Evolutionary conservation across 2,797 vertebrate species (phyloP).

Genomic region (Chanos chanos): DNA sequence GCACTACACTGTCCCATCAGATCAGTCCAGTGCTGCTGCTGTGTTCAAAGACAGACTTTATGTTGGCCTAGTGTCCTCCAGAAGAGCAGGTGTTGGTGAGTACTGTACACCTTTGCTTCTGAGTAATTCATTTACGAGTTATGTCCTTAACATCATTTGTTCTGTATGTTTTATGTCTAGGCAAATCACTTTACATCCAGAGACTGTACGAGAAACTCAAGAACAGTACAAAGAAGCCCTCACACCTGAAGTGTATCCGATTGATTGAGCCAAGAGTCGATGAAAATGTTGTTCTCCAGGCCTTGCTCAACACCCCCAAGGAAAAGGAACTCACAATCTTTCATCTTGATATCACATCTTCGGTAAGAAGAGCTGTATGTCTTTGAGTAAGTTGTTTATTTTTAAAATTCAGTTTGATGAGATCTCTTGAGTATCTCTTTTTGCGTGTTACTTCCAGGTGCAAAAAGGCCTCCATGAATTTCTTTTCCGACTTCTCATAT

Average conservation of each 20-base stretch:
- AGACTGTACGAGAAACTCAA: slow-evolving; percentile 76
- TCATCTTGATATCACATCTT: slow-evolving; percentile 91
- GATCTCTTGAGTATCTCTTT: slow-evolving; percentile 13
- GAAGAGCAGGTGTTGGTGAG: slow-evolving; percentile 88
- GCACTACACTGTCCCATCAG: slow-evolving; percentile 72
- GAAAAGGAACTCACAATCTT: slow-evolving; percentile 74
- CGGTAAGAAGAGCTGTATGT: slow-evolving; percentile 66
- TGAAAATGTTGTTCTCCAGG: slow-evolving; percentile 78
- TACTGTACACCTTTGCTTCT: slow-evolving; percentile 26
- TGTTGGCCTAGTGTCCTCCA: slow-evolving; percentile 84
- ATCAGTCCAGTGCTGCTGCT: slow-evolving; percentile 69
- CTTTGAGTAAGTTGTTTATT: neutral
- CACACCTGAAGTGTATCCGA: slow-evolving; percentile 76
- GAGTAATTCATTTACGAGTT: neutral
- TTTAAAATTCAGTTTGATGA: neutral
- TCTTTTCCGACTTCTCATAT: slow-evolving; percentile 88
- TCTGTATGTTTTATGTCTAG: slow-evolving; percentile 57
- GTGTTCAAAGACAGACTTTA: slow-evolving; percentile 77
- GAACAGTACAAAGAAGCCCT: slow-evolving; percentile 33
- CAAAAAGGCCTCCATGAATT: slow-evolving; percentile 83
- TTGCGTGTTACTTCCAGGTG: slow-evolving; percentile 67
- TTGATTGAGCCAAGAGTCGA: slow-evolving; percentile 80
- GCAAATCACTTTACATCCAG: slow-evolving; percentile 90
- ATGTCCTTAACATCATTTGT: neutral
- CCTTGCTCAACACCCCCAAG: slow-evolving; percentile 64